These are phyloP conservation scores for Meteorus cinctellus DNA, from an alignment of 2,888 invertebrate genomes.

Conservation along the genomic window DNA sequence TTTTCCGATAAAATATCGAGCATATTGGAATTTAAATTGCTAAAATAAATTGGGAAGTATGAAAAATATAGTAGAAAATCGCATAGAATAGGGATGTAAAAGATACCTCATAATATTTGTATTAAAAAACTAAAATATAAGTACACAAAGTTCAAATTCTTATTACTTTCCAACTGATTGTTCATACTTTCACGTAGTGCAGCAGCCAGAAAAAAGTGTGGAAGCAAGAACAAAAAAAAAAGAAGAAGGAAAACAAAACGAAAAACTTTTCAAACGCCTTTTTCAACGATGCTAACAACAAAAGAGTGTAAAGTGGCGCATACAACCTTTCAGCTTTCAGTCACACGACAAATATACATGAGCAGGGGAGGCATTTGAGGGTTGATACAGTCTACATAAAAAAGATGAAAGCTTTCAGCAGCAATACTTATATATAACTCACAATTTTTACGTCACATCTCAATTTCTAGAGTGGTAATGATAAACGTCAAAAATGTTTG, in stretches of 20 bases:
- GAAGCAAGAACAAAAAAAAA: too few species aligned
- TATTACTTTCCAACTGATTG: constrained; percentile 14
- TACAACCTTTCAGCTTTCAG: too few species aligned
- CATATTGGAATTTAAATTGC: too few species aligned
- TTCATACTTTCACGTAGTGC: background rate
- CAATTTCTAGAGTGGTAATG: constrained; percentile 35
- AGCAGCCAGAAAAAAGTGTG: constrained; percentile 1
- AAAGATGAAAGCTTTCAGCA: constrained; percentile 18
- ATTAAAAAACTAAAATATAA: background rate
- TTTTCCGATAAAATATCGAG: too few species aligned
- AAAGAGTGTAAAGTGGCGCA: too few species aligned
- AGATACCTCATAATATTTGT: too few species aligned
- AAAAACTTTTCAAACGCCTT: background rate
- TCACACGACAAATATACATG: background rate
- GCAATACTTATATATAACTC: background rate
- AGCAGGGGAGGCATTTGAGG: background rate
- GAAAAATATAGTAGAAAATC: too few species aligned
- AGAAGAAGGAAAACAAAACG: background rate
- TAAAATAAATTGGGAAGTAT: too few species aligned
- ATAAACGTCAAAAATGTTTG: constrained; percentile 26
- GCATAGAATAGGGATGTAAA: too few species aligned
- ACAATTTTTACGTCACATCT: constrained; percentile 5
- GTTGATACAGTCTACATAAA: background rate
- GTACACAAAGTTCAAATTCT: constrained; percentile 10
- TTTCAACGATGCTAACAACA: too few species aligned